A percentile compares a stretch with the other conserved stretches of the same genome.
Evolutionary conservation across 2,797 vertebrate genomes (phyloP).

Genomic region (Peromyscus nudipes): DNA sequence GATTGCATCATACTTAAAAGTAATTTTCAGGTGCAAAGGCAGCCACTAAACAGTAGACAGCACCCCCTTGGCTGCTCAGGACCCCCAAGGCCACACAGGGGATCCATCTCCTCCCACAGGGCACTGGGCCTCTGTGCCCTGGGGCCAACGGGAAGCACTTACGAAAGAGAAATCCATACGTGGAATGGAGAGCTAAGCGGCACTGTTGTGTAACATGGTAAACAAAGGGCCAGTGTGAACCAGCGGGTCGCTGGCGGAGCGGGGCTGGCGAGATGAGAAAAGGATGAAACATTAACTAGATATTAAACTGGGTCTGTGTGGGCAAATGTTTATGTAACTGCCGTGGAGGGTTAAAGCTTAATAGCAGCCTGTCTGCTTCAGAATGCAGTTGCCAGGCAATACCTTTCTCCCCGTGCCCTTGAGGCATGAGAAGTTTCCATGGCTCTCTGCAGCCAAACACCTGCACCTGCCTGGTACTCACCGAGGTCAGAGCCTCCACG

Average conservation of each 20-base stretch:
- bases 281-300: slow-evolving; percentile 52
- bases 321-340: slow-evolving; percentile 20
- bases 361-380: slow-evolving; percentile 11
- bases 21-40: background rate
- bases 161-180: background rate
- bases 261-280: background rate
- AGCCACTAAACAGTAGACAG: background rate
- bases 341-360: background rate
- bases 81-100: background rate
- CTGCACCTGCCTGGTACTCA: slow-evolving; percentile 87
- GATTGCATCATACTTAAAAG: background rate
- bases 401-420: background rate
- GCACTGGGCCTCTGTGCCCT: background rate
- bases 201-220: background rate
- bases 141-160: background rate
- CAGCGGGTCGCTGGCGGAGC: background rate
- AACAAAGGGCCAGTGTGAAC: slow-evolving; percentile 25
- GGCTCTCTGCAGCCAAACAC: background rate
- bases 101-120: background rate
- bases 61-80: background rate
- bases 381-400: slow-evolving; percentile 31
- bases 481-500: slow-evolving; percentile 94
- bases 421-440: background rate
- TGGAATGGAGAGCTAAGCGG: background rate
- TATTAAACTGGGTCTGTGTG: background rate